Base-by-base conservation (phyloP, 2,113 vertebrate species). In the Dolichallabes microphthalmus region DNA sequence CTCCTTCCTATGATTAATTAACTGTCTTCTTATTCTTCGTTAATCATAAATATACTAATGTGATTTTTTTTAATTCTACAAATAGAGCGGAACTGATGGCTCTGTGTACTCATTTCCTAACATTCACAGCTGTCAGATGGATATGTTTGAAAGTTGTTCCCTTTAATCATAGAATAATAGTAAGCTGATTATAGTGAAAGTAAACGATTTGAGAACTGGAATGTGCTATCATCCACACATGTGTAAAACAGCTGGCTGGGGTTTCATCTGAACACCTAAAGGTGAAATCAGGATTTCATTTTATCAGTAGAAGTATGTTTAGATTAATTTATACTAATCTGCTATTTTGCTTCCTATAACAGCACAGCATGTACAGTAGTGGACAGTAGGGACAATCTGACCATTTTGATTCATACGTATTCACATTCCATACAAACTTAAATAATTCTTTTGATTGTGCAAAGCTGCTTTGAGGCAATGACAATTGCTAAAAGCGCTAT, bases 121-220 rank as follows among this genome's bases (percentile, higher is more conserved):
- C 6, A 25, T 50, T 22, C 55, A 71, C 14, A 50, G 68, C 84
- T 80, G 77, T 85, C 35, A 81, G 84, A 57, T 71, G 60, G 76
- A 80, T 80, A 80, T 81, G 68, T 82, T 86, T 82, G 57, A 79
- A 79, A 45, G 79, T 60, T 55, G 53, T n/a, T 27, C 39, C 55
- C 82, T 80, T 83, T 80, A 87, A 83, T 80, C 86, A 87, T 27
- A 68, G 15, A 64, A 63, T 77, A 77, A 82, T 25, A 25, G 75
- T 50, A 83, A 73, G 32, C 55, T 87, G 86, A 87, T 83, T 81
- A 53, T 53, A 73, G 9, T 22, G n/a, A 78, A 27, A n/a, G 68
- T 52, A 74, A 74, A 50, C 12, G 4, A 74, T 74, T 74, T 52
- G 71, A 45, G n/a, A 50, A 22, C 4, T 73, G 69, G 69, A 73